Evolutionary conservation across 2,888 invertebrate genomes (phyloP).

Genomic region (Drosophila affinis): DNA sequence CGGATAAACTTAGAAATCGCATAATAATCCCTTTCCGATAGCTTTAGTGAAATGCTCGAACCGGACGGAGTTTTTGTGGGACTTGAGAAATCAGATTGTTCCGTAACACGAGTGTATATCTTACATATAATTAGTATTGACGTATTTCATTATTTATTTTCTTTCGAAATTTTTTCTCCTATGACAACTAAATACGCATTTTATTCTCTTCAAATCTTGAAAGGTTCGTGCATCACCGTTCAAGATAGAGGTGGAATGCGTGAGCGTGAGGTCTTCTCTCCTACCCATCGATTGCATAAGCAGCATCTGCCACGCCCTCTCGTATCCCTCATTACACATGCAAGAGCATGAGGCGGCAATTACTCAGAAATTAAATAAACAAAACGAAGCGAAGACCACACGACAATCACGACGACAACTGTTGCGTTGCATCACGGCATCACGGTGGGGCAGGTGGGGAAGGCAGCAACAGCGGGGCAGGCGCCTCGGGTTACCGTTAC

Average conservation of each 20-base stretch:
- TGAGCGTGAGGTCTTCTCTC: background rate
- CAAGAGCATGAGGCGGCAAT: constrained; percentile 76
- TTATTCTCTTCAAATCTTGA: background rate
- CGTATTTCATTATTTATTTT: too few relatives aligned
- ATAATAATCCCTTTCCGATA: too few relatives aligned
- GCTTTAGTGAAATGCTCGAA: too few relatives aligned
- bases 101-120: too few relatives aligned
- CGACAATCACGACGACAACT: constrained; percentile 38
- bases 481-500: constrained; percentile 62
- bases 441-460: background rate
- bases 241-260: too few relatives aligned
- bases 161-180: background rate
- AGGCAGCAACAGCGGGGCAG: constrained; percentile 29
- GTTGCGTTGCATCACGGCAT: constrained; percentile 47
- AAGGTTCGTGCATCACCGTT: background rate
- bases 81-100: too few relatives aligned
- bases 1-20: too few relatives aligned
- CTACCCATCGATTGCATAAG: constrained; percentile 26
- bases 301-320: constrained; percentile 25
- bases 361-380: constrained; percentile 75
- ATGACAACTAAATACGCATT: background rate
- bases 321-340: constrained; percentile 70
- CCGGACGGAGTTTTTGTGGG: background rate
- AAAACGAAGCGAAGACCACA: constrained; percentile 53
- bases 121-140: background rate